phyloP scores from a whole-genome alignment of 2,113 vertebrate genomes.

The Osmerus eperlanus region DNA sequence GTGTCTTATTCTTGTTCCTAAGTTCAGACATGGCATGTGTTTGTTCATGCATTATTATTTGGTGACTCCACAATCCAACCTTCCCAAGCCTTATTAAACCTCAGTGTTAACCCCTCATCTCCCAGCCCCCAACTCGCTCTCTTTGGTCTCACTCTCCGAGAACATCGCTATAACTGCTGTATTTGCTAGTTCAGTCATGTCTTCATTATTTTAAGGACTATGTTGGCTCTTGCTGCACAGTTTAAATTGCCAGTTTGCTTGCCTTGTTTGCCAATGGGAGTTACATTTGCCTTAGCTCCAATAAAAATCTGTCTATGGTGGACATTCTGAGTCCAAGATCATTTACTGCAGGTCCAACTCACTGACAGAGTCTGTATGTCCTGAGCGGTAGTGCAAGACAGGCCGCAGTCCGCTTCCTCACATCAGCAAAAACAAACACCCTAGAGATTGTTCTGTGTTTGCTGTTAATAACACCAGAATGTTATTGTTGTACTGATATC shows the following conservation, averaged over 20 bases:
- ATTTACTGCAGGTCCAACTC: not conserved
- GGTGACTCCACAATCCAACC: constrained; percentile 2
- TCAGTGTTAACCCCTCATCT: not conserved
- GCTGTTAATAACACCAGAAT: not conserved
- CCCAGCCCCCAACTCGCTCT: not conserved
- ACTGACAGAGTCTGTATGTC: not conserved
- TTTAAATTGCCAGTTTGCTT: constrained; percentile 38
- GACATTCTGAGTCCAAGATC: constrained; percentile 1
- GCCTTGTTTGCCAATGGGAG: constrained; percentile 22
- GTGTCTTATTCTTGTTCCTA: not conserved
- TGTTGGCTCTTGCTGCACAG: constrained; percentile 27
- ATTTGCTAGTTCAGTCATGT: constrained; percentile 23
- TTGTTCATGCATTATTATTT: not conserved
- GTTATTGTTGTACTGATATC: not conserved
- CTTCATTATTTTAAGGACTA: constrained; percentile 40
- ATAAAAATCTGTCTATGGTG: constrained; percentile 17
- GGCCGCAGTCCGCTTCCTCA: constrained; percentile 17
- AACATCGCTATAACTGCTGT: not conserved
- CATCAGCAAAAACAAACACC: constrained; percentile 30
- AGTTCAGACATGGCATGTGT: constrained; percentile 29
- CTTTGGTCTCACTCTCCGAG: not conserved
- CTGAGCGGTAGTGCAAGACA: not conserved
- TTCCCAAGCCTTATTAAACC: not conserved
- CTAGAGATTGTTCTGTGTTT: not conserved
- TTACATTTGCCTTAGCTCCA: constrained; percentile 18